A percentile compares a stretch with the other conserved stretches of the same genome.
Conservation (phyloP, 2,797 vertebrate species). For the Coracias cyanogaster region DNA sequence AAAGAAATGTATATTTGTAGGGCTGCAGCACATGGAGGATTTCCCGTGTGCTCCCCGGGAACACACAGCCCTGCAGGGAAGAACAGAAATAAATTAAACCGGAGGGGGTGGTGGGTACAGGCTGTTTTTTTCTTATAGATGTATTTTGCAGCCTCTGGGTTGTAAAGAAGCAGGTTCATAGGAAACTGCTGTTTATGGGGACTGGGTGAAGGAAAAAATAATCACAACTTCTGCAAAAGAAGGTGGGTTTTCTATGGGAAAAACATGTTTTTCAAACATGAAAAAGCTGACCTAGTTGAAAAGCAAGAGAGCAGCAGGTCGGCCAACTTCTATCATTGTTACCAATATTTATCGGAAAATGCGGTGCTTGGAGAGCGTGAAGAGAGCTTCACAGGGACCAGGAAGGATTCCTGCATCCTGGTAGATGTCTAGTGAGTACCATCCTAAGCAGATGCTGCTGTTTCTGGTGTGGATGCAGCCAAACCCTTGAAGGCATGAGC, state of each 20-base stretch:
- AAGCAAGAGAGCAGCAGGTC: not conserved
- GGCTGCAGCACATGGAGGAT: not conserved
- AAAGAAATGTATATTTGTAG: not conserved
- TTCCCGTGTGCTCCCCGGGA: not conserved
- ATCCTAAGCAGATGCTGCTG: not conserved
- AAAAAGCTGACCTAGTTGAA: not conserved
- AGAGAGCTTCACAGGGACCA: fast-evolving
- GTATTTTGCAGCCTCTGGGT: not conserved
- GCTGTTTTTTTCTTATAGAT: not conserved
- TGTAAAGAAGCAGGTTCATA: not conserved
- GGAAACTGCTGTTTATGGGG: not conserved
- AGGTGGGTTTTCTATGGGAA: not conserved
- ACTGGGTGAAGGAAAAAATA: not conserved
- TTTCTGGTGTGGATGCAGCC: not conserved
- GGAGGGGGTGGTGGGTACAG: not conserved
- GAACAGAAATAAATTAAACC: not conserved
- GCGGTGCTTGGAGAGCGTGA: fast-evolving
- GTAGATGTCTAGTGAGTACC: fast-evolving
- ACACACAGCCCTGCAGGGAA: not conserved
- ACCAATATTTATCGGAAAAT: not conserved
- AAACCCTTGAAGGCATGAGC: not conserved
- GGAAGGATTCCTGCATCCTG: fast-evolving
- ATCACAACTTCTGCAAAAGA: not conserved
- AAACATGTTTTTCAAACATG: not conserved
- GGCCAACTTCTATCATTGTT: fast-evolving